These are phyloP conservation scores for Tinamus major DNA, from an alignment of 2,797 vertebrate species.

Conservation along the genomic window DNA sequence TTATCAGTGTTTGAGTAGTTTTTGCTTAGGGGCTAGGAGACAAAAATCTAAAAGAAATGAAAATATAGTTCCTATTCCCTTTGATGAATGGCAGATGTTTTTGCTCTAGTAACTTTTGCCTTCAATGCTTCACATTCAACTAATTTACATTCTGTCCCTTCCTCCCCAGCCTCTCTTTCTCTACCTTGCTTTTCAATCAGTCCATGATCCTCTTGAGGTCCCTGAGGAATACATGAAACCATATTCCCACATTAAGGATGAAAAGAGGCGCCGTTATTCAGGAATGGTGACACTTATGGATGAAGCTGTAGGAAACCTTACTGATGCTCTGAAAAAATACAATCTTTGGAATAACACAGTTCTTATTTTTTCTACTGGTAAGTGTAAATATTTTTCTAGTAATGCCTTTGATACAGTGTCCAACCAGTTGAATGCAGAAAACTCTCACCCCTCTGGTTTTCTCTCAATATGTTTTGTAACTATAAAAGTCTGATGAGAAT, in stretches of 20 bases:
- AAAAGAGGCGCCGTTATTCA: conserved; percentile 84
- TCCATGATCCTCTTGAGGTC: conserved; percentile 91
- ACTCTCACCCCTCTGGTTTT: not conserved
- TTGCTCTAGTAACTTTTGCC: not conserved
- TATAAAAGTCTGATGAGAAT: not conserved
- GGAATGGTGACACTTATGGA: conserved; percentile 96
- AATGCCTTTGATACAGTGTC: not conserved
- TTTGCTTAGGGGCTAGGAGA: not conserved
- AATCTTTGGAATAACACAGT: conserved; percentile 93
- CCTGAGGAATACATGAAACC: conserved; percentile 85
- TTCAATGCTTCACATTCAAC: not conserved
- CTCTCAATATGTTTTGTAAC: conserved; percentile 9
- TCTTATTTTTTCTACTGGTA: conserved; percentile 95
- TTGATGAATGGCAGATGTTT: not conserved
- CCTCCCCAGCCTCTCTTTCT: conserved; percentile 92
- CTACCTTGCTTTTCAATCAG: conserved; percentile 92
- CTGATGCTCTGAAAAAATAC: conserved; percentile 78
- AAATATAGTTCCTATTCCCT: not conserved
- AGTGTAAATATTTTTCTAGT: conserved; percentile 50
- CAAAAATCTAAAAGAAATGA: not conserved
- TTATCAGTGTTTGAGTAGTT: not conserved
- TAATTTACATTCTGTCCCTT: not conserved
- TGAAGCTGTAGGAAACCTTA: conserved; percentile 94
- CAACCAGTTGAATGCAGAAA: not conserved
- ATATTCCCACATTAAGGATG: conserved; percentile 88